A percentile compares a stretch with the other conserved stretches of the same genome.
These are phyloP conservation scores for Barypeithes pellucidus DNA, from an alignment of 2,888 invertebrate species.

Conservation along the genomic window DNA sequence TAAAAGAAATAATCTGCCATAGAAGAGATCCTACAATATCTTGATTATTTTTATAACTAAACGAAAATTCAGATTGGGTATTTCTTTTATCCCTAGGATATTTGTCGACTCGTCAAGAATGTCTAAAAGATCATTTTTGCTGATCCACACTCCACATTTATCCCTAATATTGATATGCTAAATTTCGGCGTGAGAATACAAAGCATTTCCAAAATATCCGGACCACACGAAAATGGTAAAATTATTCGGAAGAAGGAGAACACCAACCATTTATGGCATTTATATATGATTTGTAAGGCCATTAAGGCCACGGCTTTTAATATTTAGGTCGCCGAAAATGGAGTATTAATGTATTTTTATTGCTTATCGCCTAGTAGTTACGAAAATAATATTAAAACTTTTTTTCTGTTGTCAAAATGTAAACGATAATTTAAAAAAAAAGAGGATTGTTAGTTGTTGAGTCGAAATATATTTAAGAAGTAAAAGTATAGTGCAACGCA, in stretches of 20 bases:
- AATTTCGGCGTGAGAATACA: conserved; percentile 2
- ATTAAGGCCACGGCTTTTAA: conserved; percentile 32
- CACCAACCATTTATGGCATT: conserved; percentile 14
- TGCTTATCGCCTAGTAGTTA: neutral
- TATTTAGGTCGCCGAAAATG: conserved; percentile 15
- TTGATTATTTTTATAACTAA: too few relatives aligned
- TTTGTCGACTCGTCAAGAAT: too few relatives aligned
- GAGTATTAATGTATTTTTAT: conserved; percentile 7
- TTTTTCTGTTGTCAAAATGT: neutral
- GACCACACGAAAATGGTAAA: conserved; percentile 29
- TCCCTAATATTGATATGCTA: conserved; percentile 4
- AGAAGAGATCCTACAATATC: neutral
- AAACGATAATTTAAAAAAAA: too few relatives aligned
- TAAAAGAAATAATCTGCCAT: too few relatives aligned
- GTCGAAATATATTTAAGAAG: too few relatives aligned
- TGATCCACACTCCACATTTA: neutral
- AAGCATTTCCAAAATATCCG: conserved; percentile 24
- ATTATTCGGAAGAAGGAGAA: conserved; percentile 39
- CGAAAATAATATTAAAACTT: neutral
- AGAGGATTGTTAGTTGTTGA: too few relatives aligned
- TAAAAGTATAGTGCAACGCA: too few relatives aligned
- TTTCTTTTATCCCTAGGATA: too few relatives aligned
- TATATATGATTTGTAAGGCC: conserved; percentile 40
- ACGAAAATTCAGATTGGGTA: too few relatives aligned
- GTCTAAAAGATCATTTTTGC: neutral